These are phyloP conservation scores for Thamnophis elegans DNA, from an alignment of 2,797 vertebrate genomes.

Conservation along the genomic window DNA sequence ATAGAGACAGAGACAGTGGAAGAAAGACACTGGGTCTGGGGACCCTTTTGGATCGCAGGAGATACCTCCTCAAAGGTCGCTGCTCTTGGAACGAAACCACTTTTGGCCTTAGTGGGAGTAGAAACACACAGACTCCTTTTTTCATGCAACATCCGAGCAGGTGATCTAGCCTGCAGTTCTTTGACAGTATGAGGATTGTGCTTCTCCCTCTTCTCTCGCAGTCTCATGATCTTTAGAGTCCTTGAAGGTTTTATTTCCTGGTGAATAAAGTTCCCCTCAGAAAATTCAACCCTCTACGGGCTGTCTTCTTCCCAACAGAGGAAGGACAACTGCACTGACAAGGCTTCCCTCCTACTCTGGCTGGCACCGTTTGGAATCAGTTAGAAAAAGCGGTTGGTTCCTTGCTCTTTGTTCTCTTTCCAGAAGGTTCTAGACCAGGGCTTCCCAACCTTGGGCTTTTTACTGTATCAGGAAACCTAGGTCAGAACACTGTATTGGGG, in stretches of 20 bases:
- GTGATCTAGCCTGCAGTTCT: neutral
- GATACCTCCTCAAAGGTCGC: neutral
- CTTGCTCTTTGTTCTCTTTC: neutral
- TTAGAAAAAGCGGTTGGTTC: neutral
- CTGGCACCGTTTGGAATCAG: neutral
- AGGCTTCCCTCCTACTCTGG: neutral
- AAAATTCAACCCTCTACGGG: neutral
- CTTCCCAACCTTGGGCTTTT: too few species aligned
- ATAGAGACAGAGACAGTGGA: neutral
- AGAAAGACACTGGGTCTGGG: neutral
- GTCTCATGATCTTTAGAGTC: neutral
- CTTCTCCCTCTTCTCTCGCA: neutral
- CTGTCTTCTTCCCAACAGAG: neutral
- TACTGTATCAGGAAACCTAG: too few species aligned
- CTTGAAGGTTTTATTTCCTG: neutral
- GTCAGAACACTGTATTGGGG: neutral
- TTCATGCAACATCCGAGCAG: neutral
- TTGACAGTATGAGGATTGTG: neutral
- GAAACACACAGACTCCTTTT: neutral
- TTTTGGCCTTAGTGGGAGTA: neutral
- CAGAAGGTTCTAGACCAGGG: slow-evolving; percentile 7
- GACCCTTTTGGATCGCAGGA: neutral
- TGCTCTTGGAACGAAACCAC: neutral
- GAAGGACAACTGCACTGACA: neutral
- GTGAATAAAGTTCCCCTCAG: neutral